Percentiles rank a stretch among this genome's conserved stretches.
Evolutionary conservation across 2,888 invertebrate genomes (phyloP).

Genomic region (Brachylomia viminalis): DNA sequence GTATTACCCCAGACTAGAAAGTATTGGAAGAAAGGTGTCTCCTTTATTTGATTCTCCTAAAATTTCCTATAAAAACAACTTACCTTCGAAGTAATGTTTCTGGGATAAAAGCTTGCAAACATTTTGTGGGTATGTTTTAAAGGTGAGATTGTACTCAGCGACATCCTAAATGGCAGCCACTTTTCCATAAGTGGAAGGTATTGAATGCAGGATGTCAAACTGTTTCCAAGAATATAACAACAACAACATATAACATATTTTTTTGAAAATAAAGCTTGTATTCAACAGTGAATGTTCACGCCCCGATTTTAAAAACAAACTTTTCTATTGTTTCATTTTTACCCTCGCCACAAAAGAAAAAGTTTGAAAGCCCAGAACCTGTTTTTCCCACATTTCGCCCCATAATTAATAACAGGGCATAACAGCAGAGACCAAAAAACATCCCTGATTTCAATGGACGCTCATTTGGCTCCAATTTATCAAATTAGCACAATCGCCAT

Average conservation of each 20-base stretch:
- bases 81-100: neutral
- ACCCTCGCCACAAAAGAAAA: conserved; percentile 18
- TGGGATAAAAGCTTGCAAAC: neutral
- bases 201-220: neutral
- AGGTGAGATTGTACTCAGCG: neutral
- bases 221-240: neutral
- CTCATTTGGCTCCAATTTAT: conserved; percentile 54
- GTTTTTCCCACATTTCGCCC: conserved; percentile 36
- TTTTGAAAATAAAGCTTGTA: neutral
- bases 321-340: conserved; percentile 1
- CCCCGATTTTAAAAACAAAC: neutral
- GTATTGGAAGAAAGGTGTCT: neutral
- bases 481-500: conserved; percentile 52
- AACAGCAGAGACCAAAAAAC: conserved; percentile 33
- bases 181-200: neutral
- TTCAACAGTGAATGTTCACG: neutral
- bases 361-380: neutral
- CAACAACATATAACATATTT: neutral
- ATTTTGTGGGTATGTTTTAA: neutral
- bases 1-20: neutral
- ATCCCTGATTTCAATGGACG: conserved; percentile 43
- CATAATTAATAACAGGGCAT: conserved; percentile 36
- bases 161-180: too few species aligned
- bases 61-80: too few species aligned
- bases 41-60: too few species aligned